These are phyloP conservation scores for Piaya cayana DNA, from an alignment of 2,113 vertebrate species.

Conservation along the genomic window DNA sequence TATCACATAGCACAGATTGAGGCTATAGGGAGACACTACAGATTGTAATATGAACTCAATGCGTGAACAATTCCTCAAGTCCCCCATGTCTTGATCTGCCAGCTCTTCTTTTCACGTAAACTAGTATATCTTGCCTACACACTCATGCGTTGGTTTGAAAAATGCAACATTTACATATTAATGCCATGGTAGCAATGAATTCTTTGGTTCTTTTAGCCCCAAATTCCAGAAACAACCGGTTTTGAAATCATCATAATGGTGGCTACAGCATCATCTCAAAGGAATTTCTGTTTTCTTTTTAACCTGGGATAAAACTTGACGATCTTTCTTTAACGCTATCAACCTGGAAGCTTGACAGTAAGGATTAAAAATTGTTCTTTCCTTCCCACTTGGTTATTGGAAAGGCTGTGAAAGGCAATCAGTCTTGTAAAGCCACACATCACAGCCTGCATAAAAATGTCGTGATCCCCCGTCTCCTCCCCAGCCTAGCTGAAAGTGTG, in stretches of 20 bases:
- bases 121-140: neutral
- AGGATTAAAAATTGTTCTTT: slow-evolving; percentile 83
- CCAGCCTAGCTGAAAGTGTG: slow-evolving; percentile 78
- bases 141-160: neutral
- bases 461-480: slow-evolving; percentile 75
- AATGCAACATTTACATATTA: neutral
- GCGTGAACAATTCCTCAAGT: neutral
- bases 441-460: slow-evolving; percentile 82
- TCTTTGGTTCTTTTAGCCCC: slow-evolving; percentile 6
- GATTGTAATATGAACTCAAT: neutral
- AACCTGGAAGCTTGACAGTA: slow-evolving; percentile 79
- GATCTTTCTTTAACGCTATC: slow-evolving; percentile 78
- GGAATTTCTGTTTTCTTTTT: slow-evolving; percentile 70
- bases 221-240: neutral
- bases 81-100: neutral
- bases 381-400: slow-evolving; percentile 80
- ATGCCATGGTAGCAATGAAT: slow-evolving; percentile 7
- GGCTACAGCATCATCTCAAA: slow-evolving; percentile 38
- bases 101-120: neutral
- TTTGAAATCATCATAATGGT: slow-evolving; percentile 56
- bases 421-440: slow-evolving; percentile 81
- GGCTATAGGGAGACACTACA: neutral
- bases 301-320: slow-evolving; percentile 71
- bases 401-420: slow-evolving; percentile 83
- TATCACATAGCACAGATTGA: neutral